Conservation (phyloP, 1,140 invertebrate species). For the Gonatopus flavifemur region DNA sequence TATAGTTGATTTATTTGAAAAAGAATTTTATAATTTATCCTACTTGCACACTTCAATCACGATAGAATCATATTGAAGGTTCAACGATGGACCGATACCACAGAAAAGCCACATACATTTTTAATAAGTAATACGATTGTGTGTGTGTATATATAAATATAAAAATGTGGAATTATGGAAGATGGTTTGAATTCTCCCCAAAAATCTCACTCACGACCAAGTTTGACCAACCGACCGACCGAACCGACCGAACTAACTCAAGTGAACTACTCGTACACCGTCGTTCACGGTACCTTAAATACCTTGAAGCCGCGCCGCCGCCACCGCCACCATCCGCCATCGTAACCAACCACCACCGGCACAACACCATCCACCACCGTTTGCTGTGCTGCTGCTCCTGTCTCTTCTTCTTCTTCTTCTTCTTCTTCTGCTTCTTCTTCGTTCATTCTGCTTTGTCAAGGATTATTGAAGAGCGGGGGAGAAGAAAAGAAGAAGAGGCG, state of each 20-base stretch:
- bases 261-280: constrained; percentile 59
- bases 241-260: constrained; percentile 49
- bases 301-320: constrained; percentile 52
- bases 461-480: constrained; percentile 38
- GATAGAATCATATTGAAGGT: no score
- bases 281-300: constrained; percentile 59
- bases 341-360: constrained; percentile 35
- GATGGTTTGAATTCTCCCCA: no score
- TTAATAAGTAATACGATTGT: no score
- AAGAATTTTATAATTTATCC: no score
- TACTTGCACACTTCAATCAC: no score
- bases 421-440: not conserved
- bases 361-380: not conserved
- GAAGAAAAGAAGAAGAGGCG: constrained; percentile 27
- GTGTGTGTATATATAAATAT: no score
- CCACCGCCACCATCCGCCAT: constrained; percentile 35
- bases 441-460: constrained; percentile 3
- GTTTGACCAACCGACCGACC: no score
- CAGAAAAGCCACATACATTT: no score
- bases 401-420: not conserved
- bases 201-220: no score
- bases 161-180: no score
- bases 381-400: not conserved
- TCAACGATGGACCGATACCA: no score
- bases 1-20: no score